phyloP scores from a whole-genome alignment of 2,113 vertebrate species.

The Cynocephalus volans region DNA sequence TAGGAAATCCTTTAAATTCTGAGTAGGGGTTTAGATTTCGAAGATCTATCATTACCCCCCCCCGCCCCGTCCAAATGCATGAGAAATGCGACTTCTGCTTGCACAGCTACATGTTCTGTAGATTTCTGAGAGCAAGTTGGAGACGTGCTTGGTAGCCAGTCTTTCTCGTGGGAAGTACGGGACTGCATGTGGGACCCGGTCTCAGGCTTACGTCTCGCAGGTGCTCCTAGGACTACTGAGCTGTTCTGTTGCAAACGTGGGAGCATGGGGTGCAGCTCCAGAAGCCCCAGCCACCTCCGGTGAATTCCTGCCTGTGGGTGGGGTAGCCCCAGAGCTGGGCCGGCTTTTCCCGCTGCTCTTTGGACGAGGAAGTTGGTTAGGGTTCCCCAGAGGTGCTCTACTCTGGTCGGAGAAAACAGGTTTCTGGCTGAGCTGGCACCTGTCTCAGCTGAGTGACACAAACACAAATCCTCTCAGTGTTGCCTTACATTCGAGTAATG shows the following conservation, averaged over 20 bases:
- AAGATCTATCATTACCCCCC: background rate
- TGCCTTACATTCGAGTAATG: background rate
- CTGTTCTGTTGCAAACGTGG: background rate
- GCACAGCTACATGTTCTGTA: background rate
- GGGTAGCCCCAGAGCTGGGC: background rate
- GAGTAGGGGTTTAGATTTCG: constrained; percentile 46
- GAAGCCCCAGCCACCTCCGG: background rate
- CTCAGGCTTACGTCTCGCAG: background rate
- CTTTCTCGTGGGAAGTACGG: background rate
- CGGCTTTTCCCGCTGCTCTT: background rate
- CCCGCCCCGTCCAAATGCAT: background rate
- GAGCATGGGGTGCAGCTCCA: background rate
- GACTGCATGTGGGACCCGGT: background rate
- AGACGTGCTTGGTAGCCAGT: background rate
- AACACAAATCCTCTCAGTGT: background rate
- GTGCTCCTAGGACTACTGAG: background rate
- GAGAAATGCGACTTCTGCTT: background rate
- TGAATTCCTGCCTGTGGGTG: background rate
- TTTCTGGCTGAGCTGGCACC: background rate
- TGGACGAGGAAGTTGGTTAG: background rate
- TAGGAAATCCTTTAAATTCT: constrained; percentile 16
- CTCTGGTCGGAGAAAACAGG: background rate
- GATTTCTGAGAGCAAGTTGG: background rate
- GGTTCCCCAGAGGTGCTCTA: background rate
- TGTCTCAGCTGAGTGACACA: background rate